These are phyloP conservation scores for Pyrocoelia pectoralis DNA, from an alignment of 2,888 invertebrate species.

Conservation along the genomic window DNA sequence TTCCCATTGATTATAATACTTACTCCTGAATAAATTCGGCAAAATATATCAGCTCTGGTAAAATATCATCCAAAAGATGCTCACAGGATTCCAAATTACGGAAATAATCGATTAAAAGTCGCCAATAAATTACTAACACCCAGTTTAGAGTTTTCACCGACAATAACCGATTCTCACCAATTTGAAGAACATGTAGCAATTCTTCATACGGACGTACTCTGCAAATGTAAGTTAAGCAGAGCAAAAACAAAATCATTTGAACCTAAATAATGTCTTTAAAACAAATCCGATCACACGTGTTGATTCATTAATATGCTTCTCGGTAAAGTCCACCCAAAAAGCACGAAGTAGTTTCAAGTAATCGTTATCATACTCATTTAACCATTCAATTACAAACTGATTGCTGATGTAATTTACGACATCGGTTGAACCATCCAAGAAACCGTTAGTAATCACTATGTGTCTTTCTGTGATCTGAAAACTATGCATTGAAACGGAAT, in stretches of 20 bases:
- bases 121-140: slow-evolving; percentile 71
- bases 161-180: slow-evolving; percentile 61
- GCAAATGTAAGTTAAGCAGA: too few relatives aligned
- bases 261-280: slow-evolving; percentile 66
- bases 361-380: slow-evolving; percentile 74
- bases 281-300: slow-evolving; percentile 64
- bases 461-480: slow-evolving; percentile 72
- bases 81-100: slow-evolving; percentile 55
- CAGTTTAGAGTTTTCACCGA: slow-evolving; percentile 62
- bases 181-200: slow-evolving; percentile 59
- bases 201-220: slow-evolving; percentile 50
- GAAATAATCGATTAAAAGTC: slow-evolving; percentile 65
- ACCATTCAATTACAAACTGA: slow-evolving; percentile 76
- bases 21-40: slow-evolving; percentile 77
- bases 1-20: slow-evolving; percentile 31
- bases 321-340: slow-evolving; percentile 75
- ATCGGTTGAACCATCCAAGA: slow-evolving; percentile 67
- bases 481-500: too few relatives aligned
- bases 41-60: slow-evolving; percentile 78
- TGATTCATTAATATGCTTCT: slow-evolving; percentile 69
- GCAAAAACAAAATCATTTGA: too few relatives aligned
- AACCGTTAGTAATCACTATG: slow-evolving; percentile 67
- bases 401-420: slow-evolving; percentile 58
- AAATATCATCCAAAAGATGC: slow-evolving; percentile 67
- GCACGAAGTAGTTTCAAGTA: slow-evolving; percentile 76